Percentiles rank a stretch among this genome's conserved stretches.
Conservation (phyloP, 2,797 vertebrate genomes). For the Schizopygopsis pylzovi region DNA sequence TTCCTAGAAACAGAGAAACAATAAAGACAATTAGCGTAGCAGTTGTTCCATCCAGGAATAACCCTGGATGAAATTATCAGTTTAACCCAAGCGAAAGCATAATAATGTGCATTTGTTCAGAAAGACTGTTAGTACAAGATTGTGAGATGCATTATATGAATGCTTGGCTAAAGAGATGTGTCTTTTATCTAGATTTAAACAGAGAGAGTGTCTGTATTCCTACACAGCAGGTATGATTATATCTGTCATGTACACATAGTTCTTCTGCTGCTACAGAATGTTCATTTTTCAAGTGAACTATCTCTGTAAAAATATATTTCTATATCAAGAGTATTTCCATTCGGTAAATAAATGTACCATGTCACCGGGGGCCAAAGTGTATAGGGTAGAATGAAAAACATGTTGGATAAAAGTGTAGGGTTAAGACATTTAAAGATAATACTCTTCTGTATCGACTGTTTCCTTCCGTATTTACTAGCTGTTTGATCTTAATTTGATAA, state of each 20-base stretch:
- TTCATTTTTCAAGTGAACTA: neutral
- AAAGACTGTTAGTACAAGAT: too few species aligned
- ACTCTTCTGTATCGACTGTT: neutral
- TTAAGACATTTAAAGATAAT: neutral
- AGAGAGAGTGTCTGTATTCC: too few species aligned
- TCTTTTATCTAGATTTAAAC: too few species aligned
- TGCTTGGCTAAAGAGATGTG: too few species aligned
- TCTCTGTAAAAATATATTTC: neutral
- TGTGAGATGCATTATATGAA: too few species aligned
- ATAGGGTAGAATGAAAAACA: neutral
- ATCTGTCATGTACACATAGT: neutral
- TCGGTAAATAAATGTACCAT: neutral
- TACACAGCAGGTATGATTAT: neutral
- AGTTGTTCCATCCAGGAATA: too few species aligned
- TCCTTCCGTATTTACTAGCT: neutral
- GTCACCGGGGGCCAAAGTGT: neutral
- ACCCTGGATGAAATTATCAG: too few species aligned
- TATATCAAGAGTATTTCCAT: neutral
- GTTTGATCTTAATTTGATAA: slow-evolving; percentile 10
- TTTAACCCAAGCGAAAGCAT: too few species aligned
- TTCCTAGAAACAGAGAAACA: too few species aligned
- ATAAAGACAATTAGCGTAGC: too few species aligned
- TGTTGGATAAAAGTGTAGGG: neutral
- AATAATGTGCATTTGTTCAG: too few species aligned
- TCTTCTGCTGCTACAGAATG: too few species aligned